Evolutionary conservation across 2,888 invertebrate genomes (phyloP).

Genomic region (Chymomyza amoena): DNA sequence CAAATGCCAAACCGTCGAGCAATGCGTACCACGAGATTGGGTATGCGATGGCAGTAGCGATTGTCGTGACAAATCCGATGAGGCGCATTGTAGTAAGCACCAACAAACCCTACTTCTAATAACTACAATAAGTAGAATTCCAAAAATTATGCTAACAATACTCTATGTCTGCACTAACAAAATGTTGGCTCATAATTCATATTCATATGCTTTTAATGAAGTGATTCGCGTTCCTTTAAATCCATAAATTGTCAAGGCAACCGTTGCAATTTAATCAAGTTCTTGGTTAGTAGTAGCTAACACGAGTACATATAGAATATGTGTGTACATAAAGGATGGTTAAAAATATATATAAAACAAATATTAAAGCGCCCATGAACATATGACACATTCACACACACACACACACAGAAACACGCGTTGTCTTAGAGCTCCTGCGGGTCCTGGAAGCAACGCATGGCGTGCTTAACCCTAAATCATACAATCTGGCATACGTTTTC

Average conservation of each 20-base stretch:
- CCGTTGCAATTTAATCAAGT: conserved; percentile 57
- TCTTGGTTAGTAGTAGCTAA: conserved; percentile 21
- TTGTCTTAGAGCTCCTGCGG: conserved; percentile 31
- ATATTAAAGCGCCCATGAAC: neutral
- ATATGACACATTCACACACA: conserved; percentile 6
- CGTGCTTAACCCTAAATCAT: conserved; percentile 43
- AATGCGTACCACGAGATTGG: conserved; percentile 86
- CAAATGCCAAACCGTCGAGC: conserved; percentile 82
- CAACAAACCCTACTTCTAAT: conserved; percentile 7
- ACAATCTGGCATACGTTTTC: neutral
- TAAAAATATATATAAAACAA: neutral
- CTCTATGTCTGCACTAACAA: conserved; percentile 17
- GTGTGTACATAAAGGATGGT: neutral
- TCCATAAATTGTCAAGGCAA: neutral
- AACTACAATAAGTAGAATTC: neutral
- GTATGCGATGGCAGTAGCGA: conserved; percentile 85
- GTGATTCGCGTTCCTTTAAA: conserved; percentile 36
- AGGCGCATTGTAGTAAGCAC: conserved; percentile 83
- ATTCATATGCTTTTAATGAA: conserved; percentile 48
- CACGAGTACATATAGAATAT: neutral
- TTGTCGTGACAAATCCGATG: conserved; percentile 85
- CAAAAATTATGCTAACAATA: conserved; percentile 3
- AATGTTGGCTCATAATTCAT: conserved; percentile 15
- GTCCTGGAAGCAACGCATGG: conserved; percentile 48
- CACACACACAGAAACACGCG: conserved; percentile 21